A percentile compares a stretch with the other conserved stretches of the same genome.
These are phyloP conservation scores for Prunella strophiata DNA, from an alignment of 2,797 vertebrate genomes.

Conservation along the genomic window DNA sequence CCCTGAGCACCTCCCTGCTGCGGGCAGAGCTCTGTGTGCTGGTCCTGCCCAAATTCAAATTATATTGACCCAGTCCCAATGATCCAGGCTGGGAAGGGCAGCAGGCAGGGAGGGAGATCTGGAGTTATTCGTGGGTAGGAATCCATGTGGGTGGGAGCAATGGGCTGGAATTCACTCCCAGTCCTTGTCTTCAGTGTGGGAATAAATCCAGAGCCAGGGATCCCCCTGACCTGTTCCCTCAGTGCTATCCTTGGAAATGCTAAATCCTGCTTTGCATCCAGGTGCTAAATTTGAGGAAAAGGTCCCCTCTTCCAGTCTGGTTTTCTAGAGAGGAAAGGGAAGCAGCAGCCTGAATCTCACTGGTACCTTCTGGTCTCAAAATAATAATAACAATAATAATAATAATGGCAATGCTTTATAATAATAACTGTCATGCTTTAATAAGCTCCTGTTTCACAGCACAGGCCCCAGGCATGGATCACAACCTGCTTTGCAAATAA, in stretches of 20 bases:
- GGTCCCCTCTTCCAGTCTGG: neutral
- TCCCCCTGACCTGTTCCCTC: neutral
- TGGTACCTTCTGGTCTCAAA: neutral
- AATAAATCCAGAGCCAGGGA: neutral
- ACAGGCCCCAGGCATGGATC: neutral
- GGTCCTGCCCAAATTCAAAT: fast-evolving
- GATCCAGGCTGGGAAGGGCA: fast-evolving
- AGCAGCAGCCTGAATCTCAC: neutral
- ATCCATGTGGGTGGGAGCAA: neutral
- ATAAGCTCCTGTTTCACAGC: neutral
- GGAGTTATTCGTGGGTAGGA: neutral
- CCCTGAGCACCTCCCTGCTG: neutral
- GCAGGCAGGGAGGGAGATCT: neutral
- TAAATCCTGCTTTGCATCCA: neutral
- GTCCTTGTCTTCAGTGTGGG: neutral
- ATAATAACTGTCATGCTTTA: neutral
- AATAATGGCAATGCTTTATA: neutral
- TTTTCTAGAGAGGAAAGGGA: neutral
- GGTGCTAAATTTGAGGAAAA: neutral
- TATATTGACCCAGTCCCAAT: fast-evolving
- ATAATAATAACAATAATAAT: neutral
- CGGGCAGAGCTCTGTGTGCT: neutral
- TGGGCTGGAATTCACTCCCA: neutral
- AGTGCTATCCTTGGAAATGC: neutral
- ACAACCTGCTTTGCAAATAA: neutral